Evolutionary conservation across 2,797 vertebrate genomes (phyloP).

Genomic region (Passerculus sandwichensis): DNA sequence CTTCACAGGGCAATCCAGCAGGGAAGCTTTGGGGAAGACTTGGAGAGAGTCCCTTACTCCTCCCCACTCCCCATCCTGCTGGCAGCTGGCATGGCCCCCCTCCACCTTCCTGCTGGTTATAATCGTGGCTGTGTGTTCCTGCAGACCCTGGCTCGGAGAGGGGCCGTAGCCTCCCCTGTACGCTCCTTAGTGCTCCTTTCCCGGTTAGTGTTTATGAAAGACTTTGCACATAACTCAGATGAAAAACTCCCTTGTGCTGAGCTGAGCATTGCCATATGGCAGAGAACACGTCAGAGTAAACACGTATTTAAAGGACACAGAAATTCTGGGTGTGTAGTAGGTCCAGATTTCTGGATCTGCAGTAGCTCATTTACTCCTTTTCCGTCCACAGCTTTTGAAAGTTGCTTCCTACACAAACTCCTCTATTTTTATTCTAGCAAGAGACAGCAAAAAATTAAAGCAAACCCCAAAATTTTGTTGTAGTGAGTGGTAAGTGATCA

Average conservation of each 20-base stretch:
- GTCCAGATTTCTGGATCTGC: neutral
- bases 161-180: neutral
- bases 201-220: neutral
- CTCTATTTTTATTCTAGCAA: conserved; percentile 2
- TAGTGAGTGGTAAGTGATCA: neutral
- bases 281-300: conserved; percentile 1
- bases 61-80: neutral
- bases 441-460: neutral
- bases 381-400: neutral
- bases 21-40: neutral
- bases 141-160: neutral
- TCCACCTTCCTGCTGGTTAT: neutral
- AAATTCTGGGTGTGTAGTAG: neutral
- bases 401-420: neutral
- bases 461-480: neutral
- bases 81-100: neutral
- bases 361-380: neutral
- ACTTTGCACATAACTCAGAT: neutral
- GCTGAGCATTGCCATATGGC: neutral
- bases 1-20: accelerated
- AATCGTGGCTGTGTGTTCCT: neutral
- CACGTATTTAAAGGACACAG: neutral
- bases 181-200: neutral
- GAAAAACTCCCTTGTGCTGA: conserved; percentile 15
- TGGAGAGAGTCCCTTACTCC: neutral